A percentile compares a stretch with the other conserved stretches of the same genome.
Evolutionary conservation across 2,797 vertebrate genomes (phyloP).

Genomic region (Podarcis siculus): DNA sequence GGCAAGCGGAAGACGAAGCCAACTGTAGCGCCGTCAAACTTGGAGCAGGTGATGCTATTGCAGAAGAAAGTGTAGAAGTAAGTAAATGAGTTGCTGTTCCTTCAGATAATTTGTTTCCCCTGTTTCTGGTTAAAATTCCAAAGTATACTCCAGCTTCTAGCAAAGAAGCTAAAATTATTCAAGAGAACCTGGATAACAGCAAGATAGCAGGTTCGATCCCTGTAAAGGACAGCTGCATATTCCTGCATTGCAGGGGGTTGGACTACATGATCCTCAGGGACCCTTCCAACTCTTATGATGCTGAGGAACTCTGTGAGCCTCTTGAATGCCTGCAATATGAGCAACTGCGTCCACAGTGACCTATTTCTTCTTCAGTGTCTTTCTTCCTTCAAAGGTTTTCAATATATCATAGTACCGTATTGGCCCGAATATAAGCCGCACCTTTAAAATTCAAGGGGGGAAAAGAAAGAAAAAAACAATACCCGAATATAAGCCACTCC

Average conservation of each 20-base stretch:
- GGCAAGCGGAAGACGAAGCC: conserved; percentile 86
- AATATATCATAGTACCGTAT: too few relatives aligned
- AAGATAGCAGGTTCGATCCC: too few relatives aligned
- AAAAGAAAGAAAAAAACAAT: too few relatives aligned
- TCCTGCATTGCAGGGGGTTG: too few relatives aligned
- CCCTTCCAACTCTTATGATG: too few relatives aligned
- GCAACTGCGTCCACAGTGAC: background rate
- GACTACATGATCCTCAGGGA: too few relatives aligned
- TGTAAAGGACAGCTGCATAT: too few relatives aligned
- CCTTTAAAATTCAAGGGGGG: too few relatives aligned
- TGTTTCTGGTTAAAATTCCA: background rate
- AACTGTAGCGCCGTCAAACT: conserved; percentile 85
- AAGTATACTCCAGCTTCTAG: conserved; percentile 7
- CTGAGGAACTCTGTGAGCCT: background rate
- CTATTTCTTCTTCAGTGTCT: background rate
- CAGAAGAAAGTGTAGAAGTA: conserved; percentile 92
- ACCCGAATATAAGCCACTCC: too few relatives aligned
- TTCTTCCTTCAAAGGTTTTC: background rate
- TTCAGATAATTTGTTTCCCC: fast-evolving
- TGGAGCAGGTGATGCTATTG: conserved; percentile 90
- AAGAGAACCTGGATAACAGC: too few relatives aligned
- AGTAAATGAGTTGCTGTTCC: conserved; percentile 43
- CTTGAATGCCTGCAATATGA: background rate
- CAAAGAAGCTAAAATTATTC: background rate
- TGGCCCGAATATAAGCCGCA: too few relatives aligned